Conservation (phyloP, 1,140 invertebrate genomes). For the Drosophila carrolli region DNA sequence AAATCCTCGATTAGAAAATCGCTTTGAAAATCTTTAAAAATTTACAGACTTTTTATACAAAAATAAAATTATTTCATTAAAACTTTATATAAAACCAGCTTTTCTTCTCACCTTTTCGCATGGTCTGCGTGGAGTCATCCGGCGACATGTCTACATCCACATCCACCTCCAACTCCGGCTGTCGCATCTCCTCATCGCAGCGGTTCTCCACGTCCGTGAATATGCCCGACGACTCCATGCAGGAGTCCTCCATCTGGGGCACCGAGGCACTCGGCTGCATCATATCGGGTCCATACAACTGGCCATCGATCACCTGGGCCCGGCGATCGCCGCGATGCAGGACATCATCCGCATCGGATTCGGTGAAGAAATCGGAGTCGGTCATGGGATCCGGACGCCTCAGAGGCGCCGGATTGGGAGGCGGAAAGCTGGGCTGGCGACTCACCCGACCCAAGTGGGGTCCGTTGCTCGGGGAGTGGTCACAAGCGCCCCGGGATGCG, state of each 20-base stretch:
- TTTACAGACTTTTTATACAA: no score
- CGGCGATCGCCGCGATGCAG: constrained; percentile 89
- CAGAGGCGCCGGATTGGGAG: constrained; percentile 59
- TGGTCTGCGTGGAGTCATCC: constrained; percentile 85
- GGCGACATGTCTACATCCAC: constrained; percentile 86
- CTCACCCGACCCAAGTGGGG: constrained; percentile 66
- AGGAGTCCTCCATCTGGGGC: constrained; percentile 86
- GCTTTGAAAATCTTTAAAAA: no score
- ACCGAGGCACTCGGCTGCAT: constrained; percentile 81
- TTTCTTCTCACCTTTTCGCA: constrained; percentile 56
- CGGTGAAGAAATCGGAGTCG: constrained; percentile 95
- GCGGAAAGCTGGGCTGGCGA: constrained; percentile 78
- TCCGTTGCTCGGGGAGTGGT: constrained; percentile 87
- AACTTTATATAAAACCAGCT: no score
- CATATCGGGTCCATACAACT: constrained; percentile 90
- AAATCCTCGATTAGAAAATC: no score
- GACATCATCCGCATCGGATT: constrained; percentile 93
- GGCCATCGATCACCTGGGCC: constrained; percentile 93
- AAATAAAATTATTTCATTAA: no score
- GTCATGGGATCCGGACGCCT: constrained; percentile 92
- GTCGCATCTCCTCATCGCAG: constrained; percentile 83
- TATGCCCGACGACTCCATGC: constrained; percentile 94
- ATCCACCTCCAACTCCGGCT: constrained; percentile 61
- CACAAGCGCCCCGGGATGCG: constrained; percentile 90
- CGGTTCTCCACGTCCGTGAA: constrained; percentile 93